Evolutionary conservation across 2,888 invertebrate genomes (phyloP).

Genomic region (Clanis bilineata): DNA sequence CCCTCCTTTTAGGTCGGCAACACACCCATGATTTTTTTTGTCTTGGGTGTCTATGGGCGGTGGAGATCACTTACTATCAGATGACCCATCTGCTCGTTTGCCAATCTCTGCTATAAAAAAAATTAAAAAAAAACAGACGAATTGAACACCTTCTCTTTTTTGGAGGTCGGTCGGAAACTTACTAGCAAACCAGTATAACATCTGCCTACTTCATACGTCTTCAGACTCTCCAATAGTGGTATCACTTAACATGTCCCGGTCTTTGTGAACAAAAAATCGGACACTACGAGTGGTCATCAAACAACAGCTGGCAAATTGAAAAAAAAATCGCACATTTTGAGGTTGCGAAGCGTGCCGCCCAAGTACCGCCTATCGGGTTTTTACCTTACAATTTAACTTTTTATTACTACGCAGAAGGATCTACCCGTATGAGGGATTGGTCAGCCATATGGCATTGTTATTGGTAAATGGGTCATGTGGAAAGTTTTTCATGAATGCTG

Average conservation of each 20-base stretch:
- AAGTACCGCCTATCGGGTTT: conserved; percentile 59
- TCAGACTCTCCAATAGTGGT: conserved; percentile 59
- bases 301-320: conserved; percentile 67
- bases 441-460: conserved; percentile 50
- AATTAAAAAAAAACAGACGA: too few species aligned
- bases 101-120: too few species aligned
- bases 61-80: too few species aligned
- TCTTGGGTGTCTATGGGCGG: too few species aligned
- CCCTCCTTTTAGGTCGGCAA: too few species aligned
- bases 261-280: conserved; percentile 49
- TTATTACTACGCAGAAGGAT: conserved; percentile 45
- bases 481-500: background rate
- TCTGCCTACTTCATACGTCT: conserved; percentile 20
- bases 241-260: conserved; percentile 55
- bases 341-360: conserved; percentile 74
- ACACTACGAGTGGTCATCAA: conserved; percentile 74
- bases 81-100: too few species aligned
- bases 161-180: background rate
- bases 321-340: conserved; percentile 57
- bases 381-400: conserved; percentile 58
- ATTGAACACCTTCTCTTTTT: too few species aligned
- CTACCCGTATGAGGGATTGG: conserved; percentile 39
- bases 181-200: background rate
- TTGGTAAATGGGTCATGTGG: conserved; percentile 20
- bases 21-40: too few species aligned